phyloP scores from a whole-genome alignment of 2,113 vertebrate genomes.

The Aegypius monachus region DNA sequence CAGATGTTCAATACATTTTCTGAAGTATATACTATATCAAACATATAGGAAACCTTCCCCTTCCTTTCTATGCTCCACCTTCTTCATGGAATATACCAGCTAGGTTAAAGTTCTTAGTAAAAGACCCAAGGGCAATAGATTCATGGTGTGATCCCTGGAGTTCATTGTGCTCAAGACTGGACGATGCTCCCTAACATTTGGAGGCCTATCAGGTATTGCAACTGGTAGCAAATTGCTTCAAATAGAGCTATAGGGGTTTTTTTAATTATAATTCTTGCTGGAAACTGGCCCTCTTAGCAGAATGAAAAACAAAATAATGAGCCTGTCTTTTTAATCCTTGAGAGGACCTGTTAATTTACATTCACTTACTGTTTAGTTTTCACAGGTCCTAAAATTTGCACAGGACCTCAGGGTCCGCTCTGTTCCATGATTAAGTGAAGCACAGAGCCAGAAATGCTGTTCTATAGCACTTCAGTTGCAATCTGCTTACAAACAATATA shows the following conservation, averaged over 20 bases:
- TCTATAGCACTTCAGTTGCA: neutral
- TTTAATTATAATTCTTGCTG: constrained; percentile 9
- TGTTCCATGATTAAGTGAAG: neutral
- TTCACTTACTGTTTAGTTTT: constrained; percentile 46
- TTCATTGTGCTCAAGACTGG: neutral
- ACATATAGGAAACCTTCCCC: neutral
- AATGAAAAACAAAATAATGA: constrained; percentile 67
- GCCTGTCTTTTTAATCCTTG: constrained; percentile 47
- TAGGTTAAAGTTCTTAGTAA: neutral
- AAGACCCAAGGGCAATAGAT: neutral
- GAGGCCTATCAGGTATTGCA: neutral
- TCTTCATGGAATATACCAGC: neutral
- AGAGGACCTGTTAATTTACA: constrained; percentile 52
- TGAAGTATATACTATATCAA: neutral
- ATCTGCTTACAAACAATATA: neutral
- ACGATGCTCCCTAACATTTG: neutral
- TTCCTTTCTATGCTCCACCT: neutral
- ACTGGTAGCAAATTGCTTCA: constrained; percentile 45
- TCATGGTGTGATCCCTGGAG: neutral
- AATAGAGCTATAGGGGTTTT: constrained; percentile 21
- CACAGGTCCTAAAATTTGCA: constrained; percentile 28
- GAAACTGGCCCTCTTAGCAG: constrained; percentile 31
- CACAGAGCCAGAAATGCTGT: neutral
- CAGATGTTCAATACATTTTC: constrained; percentile 18
- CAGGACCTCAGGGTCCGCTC: neutral